Evolutionary conservation across 2,888 invertebrate species (phyloP), one percentile per base, ranked within the genome.

Genomic region (Trilocha varians): DNA sequence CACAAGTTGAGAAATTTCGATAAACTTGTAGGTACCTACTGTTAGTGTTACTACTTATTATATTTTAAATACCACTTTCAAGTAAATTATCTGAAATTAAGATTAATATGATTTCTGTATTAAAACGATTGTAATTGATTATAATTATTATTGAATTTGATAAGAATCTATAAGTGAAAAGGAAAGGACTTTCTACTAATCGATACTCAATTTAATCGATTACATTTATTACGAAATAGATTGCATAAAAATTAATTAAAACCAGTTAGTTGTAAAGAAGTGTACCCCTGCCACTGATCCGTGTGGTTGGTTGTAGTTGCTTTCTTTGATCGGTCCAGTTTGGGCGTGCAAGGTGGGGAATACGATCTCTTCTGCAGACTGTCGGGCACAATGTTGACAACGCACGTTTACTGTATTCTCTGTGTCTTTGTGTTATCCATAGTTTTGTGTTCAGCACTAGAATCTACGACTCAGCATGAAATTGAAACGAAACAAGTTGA

Each of bases 311-410:
- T n/a, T n/a, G 25, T 25, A 9, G 3, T 11, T 25, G 11, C 8
- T 5, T 11, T 6, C 25, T 9, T 25, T 5, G 25, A 11, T 11
- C 25, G 25, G 25, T 25, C 25, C 25, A 25, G 25, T 25, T 25
- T 5, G 25, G 2, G 4, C 18, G 18, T 9, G 11, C 35, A 47
- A 55, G 54, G 67, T 46, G 59, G 65, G 60, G 65, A 49, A 46
- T 41, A 40, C 46, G 47, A 35, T 46, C 59, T 47, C 46, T 44
- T 62, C 53, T 55, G 40, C 58, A 52, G 56, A 57, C 58, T 60
- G 59, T 54, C 59, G 64, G 70, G 65, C 77, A 74, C 53, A 62
- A 78, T 78, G 78, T 55, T 62, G 67, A 65, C 64, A 69, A 65
- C 63, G 62, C 63, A 55, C 54, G 53, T 53, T 59, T 53, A 55